phyloP scores from a whole-genome alignment of 2,888 invertebrate genomes.

The Yponomeuta sedellus region DNA sequence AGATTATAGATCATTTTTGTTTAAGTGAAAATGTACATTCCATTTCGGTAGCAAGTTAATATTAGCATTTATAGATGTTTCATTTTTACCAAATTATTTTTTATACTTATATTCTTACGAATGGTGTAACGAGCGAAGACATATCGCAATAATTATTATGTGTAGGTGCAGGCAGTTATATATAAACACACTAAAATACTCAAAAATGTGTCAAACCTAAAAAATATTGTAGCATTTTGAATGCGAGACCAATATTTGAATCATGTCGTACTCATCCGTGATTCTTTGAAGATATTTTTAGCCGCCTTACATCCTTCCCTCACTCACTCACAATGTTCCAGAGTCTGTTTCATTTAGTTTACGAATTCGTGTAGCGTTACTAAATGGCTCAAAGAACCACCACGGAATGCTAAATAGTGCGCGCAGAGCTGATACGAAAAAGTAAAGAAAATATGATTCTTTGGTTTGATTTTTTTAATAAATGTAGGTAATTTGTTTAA shows the following conservation, averaged over 20 bases:
- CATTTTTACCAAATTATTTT: constrained; percentile 60
- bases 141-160: constrained; percentile 6
- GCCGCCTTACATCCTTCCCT: too few species aligned
- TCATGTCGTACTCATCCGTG: too few species aligned
- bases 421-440: too few species aligned
- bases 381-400: too few species aligned
- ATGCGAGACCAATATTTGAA: neutral
- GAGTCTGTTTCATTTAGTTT: too few species aligned
- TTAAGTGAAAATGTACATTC: constrained; percentile 43
- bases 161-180: constrained; percentile 14
- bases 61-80: constrained; percentile 54
- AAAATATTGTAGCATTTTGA: neutral
- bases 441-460: too few species aligned
- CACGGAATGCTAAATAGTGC: too few species aligned
- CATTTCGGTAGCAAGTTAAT: constrained; percentile 62
- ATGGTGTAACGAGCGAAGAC: constrained; percentile 42
- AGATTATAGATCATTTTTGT: constrained; percentile 50
- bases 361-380: too few species aligned
- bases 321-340: too few species aligned
- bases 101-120: constrained; percentile 67
- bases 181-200: constrained; percentile 13
- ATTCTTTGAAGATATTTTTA: too few species aligned
- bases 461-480: neutral
- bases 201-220: constrained; percentile 11
- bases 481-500: neutral